These are phyloP conservation scores for Anguilla megastoma DNA, from an alignment of 2,797 vertebrate species.

Conservation along the genomic window DNA sequence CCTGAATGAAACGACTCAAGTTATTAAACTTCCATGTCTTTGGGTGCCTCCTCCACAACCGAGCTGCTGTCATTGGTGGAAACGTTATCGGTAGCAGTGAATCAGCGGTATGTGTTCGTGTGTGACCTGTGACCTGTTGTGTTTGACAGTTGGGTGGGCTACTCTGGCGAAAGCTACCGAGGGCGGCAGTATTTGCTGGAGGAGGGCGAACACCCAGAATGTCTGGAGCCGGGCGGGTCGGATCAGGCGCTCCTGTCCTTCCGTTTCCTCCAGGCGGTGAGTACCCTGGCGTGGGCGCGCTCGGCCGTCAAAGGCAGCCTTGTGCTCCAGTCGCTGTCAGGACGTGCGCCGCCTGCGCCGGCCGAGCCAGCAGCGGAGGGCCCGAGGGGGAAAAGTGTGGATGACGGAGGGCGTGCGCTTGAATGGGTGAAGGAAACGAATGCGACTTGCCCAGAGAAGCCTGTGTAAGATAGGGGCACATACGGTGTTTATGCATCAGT, in stretches of 20 bases:
- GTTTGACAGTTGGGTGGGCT: slow-evolving; percentile 81
- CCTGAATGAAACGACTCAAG: background rate
- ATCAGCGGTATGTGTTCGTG: background rate
- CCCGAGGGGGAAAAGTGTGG: background rate
- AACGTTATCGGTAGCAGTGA: background rate
- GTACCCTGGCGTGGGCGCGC: slow-evolving; percentile 49
- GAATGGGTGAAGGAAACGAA: background rate
- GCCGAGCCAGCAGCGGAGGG: background rate
- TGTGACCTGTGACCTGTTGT: slow-evolving; percentile 29
- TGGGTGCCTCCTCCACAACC: background rate
- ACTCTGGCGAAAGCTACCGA: slow-evolving; percentile 76
- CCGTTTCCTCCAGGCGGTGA: slow-evolving; percentile 80
- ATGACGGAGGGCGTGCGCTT: background rate
- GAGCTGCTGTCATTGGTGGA: background rate
- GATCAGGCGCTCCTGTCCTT: slow-evolving; percentile 70
- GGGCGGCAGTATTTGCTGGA: slow-evolving; percentile 80
- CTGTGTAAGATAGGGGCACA: no score
- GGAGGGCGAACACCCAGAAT: slow-evolving; percentile 78
- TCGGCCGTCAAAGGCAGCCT: background rate
- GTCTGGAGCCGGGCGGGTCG: slow-evolving; percentile 58
- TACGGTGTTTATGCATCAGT: no score
- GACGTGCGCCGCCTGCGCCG: background rate
- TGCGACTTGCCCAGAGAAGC: background rate
- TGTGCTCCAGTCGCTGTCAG: background rate
- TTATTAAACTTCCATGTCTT: background rate